Base-by-base conservation (phyloP, 2,113 vertebrate genomes). In the Rhineura floridana region DNA sequence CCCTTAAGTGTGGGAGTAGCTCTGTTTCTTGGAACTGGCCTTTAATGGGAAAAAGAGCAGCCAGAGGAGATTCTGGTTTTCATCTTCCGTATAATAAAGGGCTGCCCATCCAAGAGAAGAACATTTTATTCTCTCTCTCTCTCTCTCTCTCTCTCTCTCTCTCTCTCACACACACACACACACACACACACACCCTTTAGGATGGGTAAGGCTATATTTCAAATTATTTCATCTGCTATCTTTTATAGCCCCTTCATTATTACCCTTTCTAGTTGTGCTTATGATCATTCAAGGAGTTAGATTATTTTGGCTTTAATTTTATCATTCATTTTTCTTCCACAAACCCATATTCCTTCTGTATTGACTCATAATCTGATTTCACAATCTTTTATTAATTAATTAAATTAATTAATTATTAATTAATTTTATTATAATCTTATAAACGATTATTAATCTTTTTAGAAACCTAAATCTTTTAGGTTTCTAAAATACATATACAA, bases 11-110 rank as follows among this genome's bases (percentile, higher is more conserved):
- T 90, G 75, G 77, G 83, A 92, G 82, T 91, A 78, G 69, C 88
- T 93, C 39, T 70, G 11, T 93, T 95, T 94, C 75, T 87, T 93
- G 84, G 89, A 91, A 91, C 33, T 93, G 88, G 36, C 50, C 91
- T 95, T 94, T 95, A 95, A 92, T 91, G 63, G 46, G 70, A 48
- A 83, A 89, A 93, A 91, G 65, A 92, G 76, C 85, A 81, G 87
- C 84, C 93, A 87, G 86, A 95, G 25, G 21, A 94, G 80, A 90
- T 93, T 94, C 90, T 96, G 92, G 80, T 92, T 95, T 92, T 93
- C 91, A 92, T 95, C 93, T 95, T 28, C 4, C 4, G 6, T 85
- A 12, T 94, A 94, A 90, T 91, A 88, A 80, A 89, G 73, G 25
- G 23, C 11, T 93, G 44, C 82, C 85, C 0, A 0, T 91, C 25